Evolutionary conservation across 1,140 invertebrate genomes (phyloP).

Genomic region (Saccostrea glomerata): DNA sequence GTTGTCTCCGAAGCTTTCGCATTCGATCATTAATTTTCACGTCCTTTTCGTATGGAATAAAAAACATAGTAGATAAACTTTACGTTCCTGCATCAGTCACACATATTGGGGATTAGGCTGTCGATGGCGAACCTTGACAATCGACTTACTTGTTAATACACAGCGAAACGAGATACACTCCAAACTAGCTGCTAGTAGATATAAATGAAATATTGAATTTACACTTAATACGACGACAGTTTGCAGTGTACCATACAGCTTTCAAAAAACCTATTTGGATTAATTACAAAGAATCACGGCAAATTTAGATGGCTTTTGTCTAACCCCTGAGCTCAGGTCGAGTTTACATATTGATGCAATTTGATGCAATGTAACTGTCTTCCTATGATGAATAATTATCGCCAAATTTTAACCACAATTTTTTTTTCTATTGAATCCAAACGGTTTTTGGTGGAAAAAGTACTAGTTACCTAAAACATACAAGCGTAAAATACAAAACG

Average conservation of each 20-base stretch:
- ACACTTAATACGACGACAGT: conserved; percentile 27
- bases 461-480: too few species aligned
- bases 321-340: neutral
- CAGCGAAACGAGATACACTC: conserved; percentile 5
- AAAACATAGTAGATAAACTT: conserved; percentile 13
- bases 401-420: neutral
- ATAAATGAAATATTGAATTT: conserved; percentile 37
- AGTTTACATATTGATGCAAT: neutral
- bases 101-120: neutral
- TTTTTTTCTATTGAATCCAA: neutral
- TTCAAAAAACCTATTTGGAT: neutral
- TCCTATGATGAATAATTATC: neutral
- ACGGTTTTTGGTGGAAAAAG: neutral
- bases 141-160: neutral
- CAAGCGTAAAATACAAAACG: too few species aligned
- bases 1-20: neutral
- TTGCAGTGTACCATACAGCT: neutral
- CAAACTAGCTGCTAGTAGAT: neutral
- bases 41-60: neutral
- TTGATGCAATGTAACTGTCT: neutral
- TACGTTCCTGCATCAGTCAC: conserved; percentile 4
- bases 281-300: conserved; percentile 19
- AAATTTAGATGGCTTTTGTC: neutral
- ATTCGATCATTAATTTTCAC: conserved; percentile 12
- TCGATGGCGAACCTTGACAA: conserved; percentile 10